phyloP scores from a whole-genome alignment of 2,888 invertebrate genomes.

The Girardia tigrina region DNA sequence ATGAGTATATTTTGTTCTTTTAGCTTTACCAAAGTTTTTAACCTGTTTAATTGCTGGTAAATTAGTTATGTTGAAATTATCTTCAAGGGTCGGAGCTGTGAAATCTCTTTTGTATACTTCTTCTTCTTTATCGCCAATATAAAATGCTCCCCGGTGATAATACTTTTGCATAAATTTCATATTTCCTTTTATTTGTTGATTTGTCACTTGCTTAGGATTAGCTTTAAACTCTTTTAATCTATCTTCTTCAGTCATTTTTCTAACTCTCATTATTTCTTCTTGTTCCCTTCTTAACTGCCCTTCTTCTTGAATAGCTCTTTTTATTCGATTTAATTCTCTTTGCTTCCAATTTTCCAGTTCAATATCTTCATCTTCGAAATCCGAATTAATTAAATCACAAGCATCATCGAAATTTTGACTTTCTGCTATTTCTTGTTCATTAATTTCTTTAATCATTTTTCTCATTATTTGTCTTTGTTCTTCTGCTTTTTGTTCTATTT shows the following conservation, averaged over 20 bases:
- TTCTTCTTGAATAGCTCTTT: conserved; percentile 87
- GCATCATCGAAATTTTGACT: conserved; percentile 54
- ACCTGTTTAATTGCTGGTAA: conserved; percentile 99
- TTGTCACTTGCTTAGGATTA: conserved; percentile 80
- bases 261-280: too few relatives aligned
- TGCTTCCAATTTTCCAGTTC: conserved; percentile 96
- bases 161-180: conserved; percentile 99
- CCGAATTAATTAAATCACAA: conserved; percentile 45
- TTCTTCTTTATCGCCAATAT: conserved; percentile 64
- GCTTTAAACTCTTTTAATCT: conserved; percentile 69
- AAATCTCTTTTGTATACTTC: conserved; percentile 79
- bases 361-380: conserved; percentile 63
- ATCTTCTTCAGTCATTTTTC: conserved; percentile 89
- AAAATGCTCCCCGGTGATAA: conserved; percentile 93
- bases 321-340: conserved; percentile 82
- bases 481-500: too few relatives aligned
- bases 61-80: conserved; percentile 96
- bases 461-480: too few relatives aligned
- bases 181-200: conserved; percentile 68
- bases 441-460: conserved; percentile 81
- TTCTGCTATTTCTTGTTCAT: conserved; percentile 67
- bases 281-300: too few relatives aligned
- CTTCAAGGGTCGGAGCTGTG: conserved; percentile 85
- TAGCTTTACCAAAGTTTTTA: conserved; percentile 95
- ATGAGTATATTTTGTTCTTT: conserved; percentile 95